Evolutionary conservation across 2,797 vertebrate species (phyloP).

Genomic region (Aldrovandia affinis): DNA sequence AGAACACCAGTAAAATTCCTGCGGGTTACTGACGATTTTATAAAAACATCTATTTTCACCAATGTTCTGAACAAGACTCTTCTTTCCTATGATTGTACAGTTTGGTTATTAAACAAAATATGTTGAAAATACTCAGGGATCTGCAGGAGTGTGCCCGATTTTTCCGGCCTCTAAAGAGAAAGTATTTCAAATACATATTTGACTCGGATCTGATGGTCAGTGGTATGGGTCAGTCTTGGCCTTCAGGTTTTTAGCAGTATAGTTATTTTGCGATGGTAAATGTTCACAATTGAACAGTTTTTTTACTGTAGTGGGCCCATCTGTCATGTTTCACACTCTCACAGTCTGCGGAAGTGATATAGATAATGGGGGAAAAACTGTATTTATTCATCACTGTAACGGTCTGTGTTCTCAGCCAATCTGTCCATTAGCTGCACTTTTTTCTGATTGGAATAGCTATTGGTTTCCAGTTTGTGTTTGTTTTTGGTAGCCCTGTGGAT

Average conservation of each 20-base stretch:
- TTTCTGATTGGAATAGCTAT: not conserved
- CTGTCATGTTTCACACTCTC: not conserved
- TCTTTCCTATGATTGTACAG: not conserved
- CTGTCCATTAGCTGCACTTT: not conserved
- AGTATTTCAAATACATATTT: not conserved
- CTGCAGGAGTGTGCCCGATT: not conserved
- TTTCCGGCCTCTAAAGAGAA: not conserved
- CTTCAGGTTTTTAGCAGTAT: not conserved
- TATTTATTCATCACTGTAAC: constrained; percentile 1
- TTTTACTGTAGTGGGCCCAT: not conserved
- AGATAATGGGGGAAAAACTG: not conserved
- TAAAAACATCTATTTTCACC: not conserved
- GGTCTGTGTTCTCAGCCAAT: not conserved
- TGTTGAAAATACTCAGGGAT: not conserved
- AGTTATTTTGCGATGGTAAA: not conserved
- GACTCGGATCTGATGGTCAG: not conserved
- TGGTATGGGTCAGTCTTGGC: not conserved
- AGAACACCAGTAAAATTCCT: too few species aligned
- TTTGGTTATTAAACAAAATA: not conserved
- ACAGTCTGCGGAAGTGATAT: not conserved
- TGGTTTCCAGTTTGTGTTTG: not conserved
- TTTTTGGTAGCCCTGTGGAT: not conserved
- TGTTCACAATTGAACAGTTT: not conserved
- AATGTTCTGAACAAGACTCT: not conserved
- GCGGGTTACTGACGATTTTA: not conserved